phyloP scores from a whole-genome alignment of 1,140 invertebrate genomes.

The Zaprionus tsacasi region DNA sequence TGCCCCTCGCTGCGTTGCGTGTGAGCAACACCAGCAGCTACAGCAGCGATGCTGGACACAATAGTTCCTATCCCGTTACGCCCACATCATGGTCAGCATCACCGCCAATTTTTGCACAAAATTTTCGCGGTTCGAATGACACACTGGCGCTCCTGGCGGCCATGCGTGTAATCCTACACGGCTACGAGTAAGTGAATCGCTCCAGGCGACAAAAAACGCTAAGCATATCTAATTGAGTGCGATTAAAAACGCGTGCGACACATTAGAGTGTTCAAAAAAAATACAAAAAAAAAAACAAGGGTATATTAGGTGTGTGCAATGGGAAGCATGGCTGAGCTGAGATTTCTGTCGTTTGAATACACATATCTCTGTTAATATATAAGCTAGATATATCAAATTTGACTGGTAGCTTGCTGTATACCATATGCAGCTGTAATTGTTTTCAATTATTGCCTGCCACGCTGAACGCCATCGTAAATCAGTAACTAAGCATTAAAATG shows the following conservation, averaged over 20 bases:
- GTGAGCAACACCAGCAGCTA: slow-evolving; percentile 24
- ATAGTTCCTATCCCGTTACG: slow-evolving; percentile 55
- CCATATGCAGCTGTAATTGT: too few species aligned
- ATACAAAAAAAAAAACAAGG: too few species aligned
- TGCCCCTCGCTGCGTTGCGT: slow-evolving; percentile 30
- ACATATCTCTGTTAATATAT: too few species aligned
- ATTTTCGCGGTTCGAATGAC: slow-evolving; percentile 51
- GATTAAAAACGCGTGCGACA: slow-evolving; percentile 9
- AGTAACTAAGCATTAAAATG: too few species aligned
- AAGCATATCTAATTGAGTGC: slow-evolving; percentile 1
- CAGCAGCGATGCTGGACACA: slow-evolving; percentile 20
- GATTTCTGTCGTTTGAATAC: too few species aligned
- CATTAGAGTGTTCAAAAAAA: too few species aligned
- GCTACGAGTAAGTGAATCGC: slow-evolving; percentile 64
- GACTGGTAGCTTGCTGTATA: too few species aligned
- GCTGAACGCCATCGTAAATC: too few species aligned
- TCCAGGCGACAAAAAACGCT: neutral
- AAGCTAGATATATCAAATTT: too few species aligned
- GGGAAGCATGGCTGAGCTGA: too few species aligned
- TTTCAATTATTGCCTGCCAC: too few species aligned
- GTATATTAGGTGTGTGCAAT: too few species aligned
- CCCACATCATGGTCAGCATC: slow-evolving; percentile 68
- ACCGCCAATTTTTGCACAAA: slow-evolving; percentile 54
- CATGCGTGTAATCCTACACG: slow-evolving; percentile 58
- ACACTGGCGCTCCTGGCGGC: slow-evolving; percentile 52